phyloP scores from a whole-genome alignment of 2,888 invertebrate species.

The Mesorhabditis belari region DNA sequence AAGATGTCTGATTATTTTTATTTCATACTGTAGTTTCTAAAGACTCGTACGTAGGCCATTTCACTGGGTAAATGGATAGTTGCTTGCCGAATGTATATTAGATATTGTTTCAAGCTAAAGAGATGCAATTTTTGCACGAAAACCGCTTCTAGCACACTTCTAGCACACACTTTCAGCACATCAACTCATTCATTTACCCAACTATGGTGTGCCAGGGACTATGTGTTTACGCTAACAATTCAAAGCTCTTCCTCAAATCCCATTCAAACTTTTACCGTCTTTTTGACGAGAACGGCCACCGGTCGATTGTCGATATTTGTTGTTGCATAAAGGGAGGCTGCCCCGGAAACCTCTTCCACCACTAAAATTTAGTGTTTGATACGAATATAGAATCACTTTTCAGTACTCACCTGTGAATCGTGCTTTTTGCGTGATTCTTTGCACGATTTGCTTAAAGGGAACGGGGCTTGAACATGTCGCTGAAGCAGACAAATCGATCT shows the following conservation, averaged over 20 bases:
- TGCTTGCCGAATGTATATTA: no score
- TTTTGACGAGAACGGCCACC: constrained; percentile 64
- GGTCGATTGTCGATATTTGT: constrained; percentile 63
- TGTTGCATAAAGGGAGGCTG: constrained; percentile 64
- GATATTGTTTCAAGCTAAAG: no score
- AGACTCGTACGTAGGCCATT: no score
- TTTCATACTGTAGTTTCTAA: background rate
- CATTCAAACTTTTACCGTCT: constrained; percentile 59
- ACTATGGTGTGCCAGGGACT: no score
- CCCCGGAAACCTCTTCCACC: constrained; percentile 61
- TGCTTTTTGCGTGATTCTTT: constrained; percentile 16
- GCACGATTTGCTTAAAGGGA: constrained; percentile 20
- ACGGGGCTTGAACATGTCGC: constrained; percentile 11
- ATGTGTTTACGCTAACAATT: no score
- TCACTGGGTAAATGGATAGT: no score
- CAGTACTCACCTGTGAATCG: constrained; percentile 9
- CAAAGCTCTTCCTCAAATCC: no score
- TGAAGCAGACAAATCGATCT: constrained; percentile 26
- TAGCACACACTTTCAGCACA: no score
- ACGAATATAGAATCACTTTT: background rate
- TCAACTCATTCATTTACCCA: no score
- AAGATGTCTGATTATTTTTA: no score
- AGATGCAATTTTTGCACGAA: no score
- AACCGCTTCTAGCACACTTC: no score
- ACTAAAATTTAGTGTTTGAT: constrained; percentile 47